Conservation (phyloP, 2,113 vertebrate species). For the Syrrhaptes paradoxus region DNA sequence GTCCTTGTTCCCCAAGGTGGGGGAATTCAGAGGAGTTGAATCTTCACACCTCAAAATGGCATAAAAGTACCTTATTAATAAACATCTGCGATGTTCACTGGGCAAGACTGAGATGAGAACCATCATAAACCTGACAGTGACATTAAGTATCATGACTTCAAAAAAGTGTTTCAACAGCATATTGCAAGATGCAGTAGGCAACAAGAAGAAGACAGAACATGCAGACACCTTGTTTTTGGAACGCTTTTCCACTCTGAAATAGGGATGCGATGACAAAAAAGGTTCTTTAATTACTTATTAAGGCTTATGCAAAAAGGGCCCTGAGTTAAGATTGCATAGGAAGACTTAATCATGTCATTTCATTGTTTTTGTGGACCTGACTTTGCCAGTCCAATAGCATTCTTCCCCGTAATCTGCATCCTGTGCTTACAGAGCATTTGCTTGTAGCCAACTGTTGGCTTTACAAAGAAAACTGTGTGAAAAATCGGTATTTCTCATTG, state of each 20-base stretch:
- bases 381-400: not conserved
- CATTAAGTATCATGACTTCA: not conserved
- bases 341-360: slow-evolving; percentile 1
- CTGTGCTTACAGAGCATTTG: not conserved
- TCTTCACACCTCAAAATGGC: not conserved
- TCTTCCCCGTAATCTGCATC: not conserved
- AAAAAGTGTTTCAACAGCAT: not conserved
- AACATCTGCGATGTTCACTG: not conserved
- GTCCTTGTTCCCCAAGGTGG: not conserved
- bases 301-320: not conserved
- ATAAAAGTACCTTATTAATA: not conserved
- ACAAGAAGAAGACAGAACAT: not conserved
- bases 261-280: not conserved
- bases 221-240: not conserved
- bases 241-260: not conserved
- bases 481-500: not conserved
- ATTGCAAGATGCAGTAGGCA: not conserved
- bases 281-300: not conserved
- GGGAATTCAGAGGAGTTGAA: not conserved
- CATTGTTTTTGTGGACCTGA: not conserved
- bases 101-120: not conserved
- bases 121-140: not conserved
- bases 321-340: not conserved
- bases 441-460: not conserved
- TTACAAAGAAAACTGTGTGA: not conserved